These are phyloP conservation scores for Pavo muticus DNA, from an alignment of 2,113 vertebrate genomes.

Conservation along the genomic window DNA sequence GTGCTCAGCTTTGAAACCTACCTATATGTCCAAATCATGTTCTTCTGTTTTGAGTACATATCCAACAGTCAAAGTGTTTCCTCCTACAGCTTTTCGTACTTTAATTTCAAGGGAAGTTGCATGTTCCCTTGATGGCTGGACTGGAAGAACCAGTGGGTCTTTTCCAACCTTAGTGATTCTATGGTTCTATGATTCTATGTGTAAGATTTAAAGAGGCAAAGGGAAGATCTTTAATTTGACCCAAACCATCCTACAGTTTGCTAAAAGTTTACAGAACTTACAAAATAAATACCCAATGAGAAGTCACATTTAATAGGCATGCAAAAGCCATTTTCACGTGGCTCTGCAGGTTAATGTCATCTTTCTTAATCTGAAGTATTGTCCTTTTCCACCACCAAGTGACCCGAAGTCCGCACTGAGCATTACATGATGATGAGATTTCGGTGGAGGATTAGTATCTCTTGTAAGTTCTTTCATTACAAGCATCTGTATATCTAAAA, in stretches of 20 bases:
- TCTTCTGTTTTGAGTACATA: not conserved
- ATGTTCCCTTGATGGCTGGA: no score
- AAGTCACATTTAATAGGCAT: not conserved
- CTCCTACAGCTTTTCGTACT: not conserved
- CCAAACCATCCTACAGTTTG: not conserved
- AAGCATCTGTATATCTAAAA: not conserved
- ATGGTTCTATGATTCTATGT: no score
- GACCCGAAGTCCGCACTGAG: not conserved
- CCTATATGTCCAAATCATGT: rapidly evolving
- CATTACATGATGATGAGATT: not conserved
- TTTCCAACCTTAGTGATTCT: no score
- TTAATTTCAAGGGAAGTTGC: not conserved
- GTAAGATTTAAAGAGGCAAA: not conserved
- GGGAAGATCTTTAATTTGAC: not conserved
- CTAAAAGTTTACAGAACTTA: not conserved
- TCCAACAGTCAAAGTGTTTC: not conserved
- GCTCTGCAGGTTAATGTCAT: not conserved
- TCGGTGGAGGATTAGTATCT: not conserved
- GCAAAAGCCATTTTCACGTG: not conserved
- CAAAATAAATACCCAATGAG: not conserved
- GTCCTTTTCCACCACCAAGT: not conserved
- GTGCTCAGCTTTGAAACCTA: not conserved
- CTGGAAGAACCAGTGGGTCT: no score
- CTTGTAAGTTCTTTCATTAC: not conserved
- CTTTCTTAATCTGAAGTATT: not conserved